Conservation (phyloP, 2,888 invertebrate genomes). For the Glaucopsyche alexis region DNA sequence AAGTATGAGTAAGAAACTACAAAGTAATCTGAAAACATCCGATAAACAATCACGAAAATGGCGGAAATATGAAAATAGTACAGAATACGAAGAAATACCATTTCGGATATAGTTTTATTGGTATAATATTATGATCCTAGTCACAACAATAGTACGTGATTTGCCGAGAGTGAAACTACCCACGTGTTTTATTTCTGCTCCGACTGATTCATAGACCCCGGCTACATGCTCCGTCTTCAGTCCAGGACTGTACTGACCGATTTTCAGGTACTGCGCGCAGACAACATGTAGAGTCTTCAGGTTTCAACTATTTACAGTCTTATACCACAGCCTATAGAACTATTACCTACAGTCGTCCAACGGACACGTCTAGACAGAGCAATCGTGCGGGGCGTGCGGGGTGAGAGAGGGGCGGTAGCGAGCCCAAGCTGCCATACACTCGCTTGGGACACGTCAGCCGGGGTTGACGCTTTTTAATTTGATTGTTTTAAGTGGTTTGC, state of each 20-base stretch:
- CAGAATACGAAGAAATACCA: not conserved
- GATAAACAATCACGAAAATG: not conserved
- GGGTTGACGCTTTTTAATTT: too few relatives aligned
- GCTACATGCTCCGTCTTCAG: not conserved
- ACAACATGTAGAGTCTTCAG: too few relatives aligned
- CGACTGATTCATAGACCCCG: not conserved
- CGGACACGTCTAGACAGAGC: too few relatives aligned
- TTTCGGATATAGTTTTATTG: constrained; percentile 8
- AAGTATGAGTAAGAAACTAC: not conserved
- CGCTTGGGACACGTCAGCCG: too few relatives aligned
- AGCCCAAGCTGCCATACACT: too few relatives aligned
- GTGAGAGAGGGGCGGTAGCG: too few relatives aligned
- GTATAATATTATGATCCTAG: not conserved
- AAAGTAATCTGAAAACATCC: constrained; percentile 8
- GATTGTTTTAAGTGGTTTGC: too few relatives aligned
- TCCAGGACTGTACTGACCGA: not conserved
- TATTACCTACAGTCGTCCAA: too few relatives aligned
- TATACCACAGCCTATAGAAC: too few relatives aligned
- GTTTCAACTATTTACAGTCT: too few relatives aligned
- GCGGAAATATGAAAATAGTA: constrained; percentile 3
- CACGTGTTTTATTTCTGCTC: constrained; percentile 3
- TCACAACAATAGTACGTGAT: constrained; percentile 13
- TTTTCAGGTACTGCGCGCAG: not conserved
- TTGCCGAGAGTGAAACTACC: constrained; percentile 9
- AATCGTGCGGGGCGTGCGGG: too few relatives aligned